These are phyloP conservation scores for Leucosticte australis DNA, from an alignment of 2,113 vertebrate species.

Conservation along the genomic window DNA sequence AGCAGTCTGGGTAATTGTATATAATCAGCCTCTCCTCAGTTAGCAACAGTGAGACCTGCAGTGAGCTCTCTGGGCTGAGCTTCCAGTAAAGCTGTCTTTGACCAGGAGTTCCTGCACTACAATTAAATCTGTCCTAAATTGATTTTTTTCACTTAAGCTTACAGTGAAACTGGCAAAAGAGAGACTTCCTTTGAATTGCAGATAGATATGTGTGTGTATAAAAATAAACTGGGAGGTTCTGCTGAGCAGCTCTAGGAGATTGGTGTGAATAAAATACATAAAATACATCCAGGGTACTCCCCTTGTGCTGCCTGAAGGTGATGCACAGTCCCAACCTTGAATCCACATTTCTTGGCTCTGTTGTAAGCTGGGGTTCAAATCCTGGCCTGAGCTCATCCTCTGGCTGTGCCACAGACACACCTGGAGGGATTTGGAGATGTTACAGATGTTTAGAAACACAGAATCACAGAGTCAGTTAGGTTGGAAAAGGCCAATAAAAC, in stretches of 20 bases:
- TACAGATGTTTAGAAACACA: background rate
- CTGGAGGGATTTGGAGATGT: background rate
- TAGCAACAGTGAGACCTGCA: conserved; percentile 49
- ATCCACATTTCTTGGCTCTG: background rate
- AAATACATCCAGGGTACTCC: background rate
- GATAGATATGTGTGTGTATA: background rate
- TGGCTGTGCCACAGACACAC: background rate
- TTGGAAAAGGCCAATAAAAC: background rate
- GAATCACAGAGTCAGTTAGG: background rate
- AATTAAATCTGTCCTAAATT: conserved; percentile 43
- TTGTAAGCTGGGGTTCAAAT: background rate
- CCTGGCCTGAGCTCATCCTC: background rate
- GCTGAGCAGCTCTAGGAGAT: background rate
- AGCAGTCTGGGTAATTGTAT: conserved; percentile 68
- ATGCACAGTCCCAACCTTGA: background rate
- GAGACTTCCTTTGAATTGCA: background rate
- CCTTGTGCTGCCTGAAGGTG: background rate
- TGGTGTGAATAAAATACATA: background rate
- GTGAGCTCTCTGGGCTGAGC: conserved; percentile 22
- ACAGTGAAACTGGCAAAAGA: background rate
- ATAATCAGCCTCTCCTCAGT: conserved; percentile 61
- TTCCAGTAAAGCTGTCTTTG: conserved; percentile 59
- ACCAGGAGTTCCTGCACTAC: conserved; percentile 17
- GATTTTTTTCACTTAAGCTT: conserved; percentile 38
- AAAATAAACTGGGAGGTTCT: conserved; percentile 47